Percentiles rank a stretch among this genome's conserved stretches.
Evolutionary conservation across 2,797 vertebrate genomes (phyloP).

Genomic region (Lemur catta): DNA sequence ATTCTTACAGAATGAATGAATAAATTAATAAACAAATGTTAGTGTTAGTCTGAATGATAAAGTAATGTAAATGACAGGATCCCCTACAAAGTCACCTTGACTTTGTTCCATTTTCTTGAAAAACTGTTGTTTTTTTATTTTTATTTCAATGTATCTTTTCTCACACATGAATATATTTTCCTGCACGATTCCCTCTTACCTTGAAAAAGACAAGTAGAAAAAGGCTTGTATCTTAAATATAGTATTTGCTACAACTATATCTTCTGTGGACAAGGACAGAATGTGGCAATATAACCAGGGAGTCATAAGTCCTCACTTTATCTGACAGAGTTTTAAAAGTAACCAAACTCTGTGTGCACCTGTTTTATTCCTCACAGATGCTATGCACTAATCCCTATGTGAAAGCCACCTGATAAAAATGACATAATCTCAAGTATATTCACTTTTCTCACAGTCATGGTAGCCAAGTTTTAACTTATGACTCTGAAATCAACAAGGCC

Average conservation of each 20-base stretch:
- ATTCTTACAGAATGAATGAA: background rate
- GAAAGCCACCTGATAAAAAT: slow-evolving; percentile 4
- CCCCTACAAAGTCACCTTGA: slow-evolving; percentile 5
- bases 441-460: background rate
- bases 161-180: background rate
- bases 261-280: slow-evolving; percentile 8
- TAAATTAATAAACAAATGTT: background rate
- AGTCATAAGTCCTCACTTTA: background rate
- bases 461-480: background rate
- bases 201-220: slow-evolving; percentile 6
- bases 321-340: slow-evolving; percentile 30
- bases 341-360: background rate
- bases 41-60: slow-evolving; percentile 13
- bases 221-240: background rate
- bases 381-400: background rate
- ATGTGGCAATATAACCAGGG: background rate
- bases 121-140: slow-evolving; percentile 1
- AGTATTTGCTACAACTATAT: background rate
- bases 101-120: slow-evolving; percentile 12
- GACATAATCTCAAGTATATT: slow-evolving; percentile 18
- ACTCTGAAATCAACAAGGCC: background rate
- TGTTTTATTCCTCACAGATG: slow-evolving; percentile 20
- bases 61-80: slow-evolving; percentile 8
- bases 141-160: slow-evolving; percentile 24
- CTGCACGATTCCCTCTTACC: background rate